Conservation (phyloP, 2,113 vertebrate species). For the Calyptomena viridis region DNA sequence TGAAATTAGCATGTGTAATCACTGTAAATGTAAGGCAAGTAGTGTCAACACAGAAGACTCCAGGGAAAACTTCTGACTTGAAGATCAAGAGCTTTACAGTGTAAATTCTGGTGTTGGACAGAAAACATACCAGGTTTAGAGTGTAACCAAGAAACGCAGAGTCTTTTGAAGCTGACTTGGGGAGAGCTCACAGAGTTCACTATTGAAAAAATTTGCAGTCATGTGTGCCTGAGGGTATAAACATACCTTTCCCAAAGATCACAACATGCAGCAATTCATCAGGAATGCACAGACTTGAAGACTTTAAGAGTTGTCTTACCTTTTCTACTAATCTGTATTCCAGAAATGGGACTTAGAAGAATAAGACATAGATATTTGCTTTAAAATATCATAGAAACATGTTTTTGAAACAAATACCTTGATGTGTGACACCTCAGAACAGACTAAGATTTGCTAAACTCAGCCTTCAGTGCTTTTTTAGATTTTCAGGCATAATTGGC, state of each 20-base stretch:
- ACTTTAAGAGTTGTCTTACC: background rate
- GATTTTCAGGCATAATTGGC: background rate
- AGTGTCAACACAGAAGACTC: background rate
- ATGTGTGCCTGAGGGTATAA: background rate
- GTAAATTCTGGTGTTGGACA: background rate
- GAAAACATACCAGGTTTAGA: background rate
- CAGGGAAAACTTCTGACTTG: background rate
- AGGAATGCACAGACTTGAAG: background rate
- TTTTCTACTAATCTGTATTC: background rate
- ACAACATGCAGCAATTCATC: background rate
- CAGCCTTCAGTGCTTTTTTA: background rate
- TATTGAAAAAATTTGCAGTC: background rate
- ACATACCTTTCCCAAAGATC: background rate
- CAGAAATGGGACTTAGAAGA: background rate
- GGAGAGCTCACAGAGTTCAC: background rate
- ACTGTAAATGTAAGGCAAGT: background rate
- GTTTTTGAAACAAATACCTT: background rate
- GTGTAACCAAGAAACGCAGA: background rate
- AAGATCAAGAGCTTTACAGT: background rate
- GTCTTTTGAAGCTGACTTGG: background rate
- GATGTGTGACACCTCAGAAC: background rate
- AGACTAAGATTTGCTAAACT: background rate
- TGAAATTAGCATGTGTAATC: background rate
- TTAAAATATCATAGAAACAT: background rate
- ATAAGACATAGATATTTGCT: background rate